A percentile compares a stretch with the other conserved stretches of the same genome.
phyloP scores from a whole-genome alignment of 2,888 invertebrate genomes.

The Microdon myrmicae region DNA sequence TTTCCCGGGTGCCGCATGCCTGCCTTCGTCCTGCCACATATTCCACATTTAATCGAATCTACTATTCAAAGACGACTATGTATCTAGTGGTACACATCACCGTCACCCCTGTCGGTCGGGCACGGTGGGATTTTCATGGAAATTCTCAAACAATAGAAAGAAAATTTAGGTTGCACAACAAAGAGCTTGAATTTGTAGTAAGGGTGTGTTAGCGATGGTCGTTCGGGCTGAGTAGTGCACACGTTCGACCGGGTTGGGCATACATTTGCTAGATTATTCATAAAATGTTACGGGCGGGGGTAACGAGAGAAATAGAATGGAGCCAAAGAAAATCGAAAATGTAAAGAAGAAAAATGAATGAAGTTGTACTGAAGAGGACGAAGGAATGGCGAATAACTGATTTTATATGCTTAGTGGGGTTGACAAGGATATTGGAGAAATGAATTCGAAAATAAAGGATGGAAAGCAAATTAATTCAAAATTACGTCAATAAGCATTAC shows the following conservation, averaged over 20 bases:
- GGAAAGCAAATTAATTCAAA: no score
- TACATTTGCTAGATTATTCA: slow-evolving; percentile 33
- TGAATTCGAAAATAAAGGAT: no score
- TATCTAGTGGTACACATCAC: background rate
- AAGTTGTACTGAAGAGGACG: no score
- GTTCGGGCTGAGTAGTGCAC: background rate
- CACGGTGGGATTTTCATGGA: slow-evolving; percentile 21
- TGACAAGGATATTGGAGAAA: no score
- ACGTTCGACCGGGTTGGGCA: slow-evolving; percentile 1
- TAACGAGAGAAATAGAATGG: slow-evolving; percentile 2
- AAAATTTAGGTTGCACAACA: slow-evolving; percentile 20
- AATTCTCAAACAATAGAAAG: slow-evolving; percentile 34
- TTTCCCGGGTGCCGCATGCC: no score
- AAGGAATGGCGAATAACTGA: no score
- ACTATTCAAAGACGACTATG: background rate
- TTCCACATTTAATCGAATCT: slow-evolving; percentile 23
- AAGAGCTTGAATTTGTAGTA: no score
- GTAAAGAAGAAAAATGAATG: slow-evolving; percentile 7
- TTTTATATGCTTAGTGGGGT: no score
- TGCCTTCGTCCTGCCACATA: no score
- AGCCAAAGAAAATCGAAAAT: background rate
- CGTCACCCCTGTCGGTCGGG: slow-evolving; percentile 9
- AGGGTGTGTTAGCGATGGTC: background rate
- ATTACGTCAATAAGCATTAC: no score
- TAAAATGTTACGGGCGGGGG: no score